Evolutionary conservation across 2,113 vertebrate species (phyloP).

Genomic region (Ageneiosus marmoratus): DNA sequence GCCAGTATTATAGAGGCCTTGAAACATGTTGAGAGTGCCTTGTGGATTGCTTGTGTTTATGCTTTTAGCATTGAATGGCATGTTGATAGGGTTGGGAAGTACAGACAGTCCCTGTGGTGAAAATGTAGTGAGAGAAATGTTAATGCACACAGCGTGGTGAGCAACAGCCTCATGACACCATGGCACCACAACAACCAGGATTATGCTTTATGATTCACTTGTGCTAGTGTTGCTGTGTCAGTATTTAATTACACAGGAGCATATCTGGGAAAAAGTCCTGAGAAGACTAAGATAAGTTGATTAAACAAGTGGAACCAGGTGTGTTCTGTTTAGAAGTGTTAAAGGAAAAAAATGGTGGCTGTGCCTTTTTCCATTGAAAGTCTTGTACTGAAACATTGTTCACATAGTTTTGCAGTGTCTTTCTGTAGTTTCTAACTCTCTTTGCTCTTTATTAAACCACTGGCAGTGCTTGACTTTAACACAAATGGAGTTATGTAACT

Average conservation of each 20-base stretch:
- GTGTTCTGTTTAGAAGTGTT: background rate
- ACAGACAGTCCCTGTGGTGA: background rate
- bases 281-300: background rate
- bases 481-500: conserved; percentile 8
- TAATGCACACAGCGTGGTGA: background rate
- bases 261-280: background rate
- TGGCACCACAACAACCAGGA: background rate
- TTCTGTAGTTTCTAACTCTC: background rate
- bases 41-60: background rate
- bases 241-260: background rate
- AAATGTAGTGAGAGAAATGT: background rate
- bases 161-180: background rate
- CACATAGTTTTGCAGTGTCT: background rate
- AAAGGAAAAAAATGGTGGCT: background rate
- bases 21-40: background rate
- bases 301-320: background rate
- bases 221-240: background rate
- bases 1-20: background rate
- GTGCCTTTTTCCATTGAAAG: background rate
- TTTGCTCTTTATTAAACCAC: background rate
- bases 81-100: background rate
- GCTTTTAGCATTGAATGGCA: background rate
- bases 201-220: background rate
- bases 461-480: background rate
- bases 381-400: background rate